phyloP scores from a whole-genome alignment of 2,797 vertebrate genomes.

The Micrastur ruficollis region DNA sequence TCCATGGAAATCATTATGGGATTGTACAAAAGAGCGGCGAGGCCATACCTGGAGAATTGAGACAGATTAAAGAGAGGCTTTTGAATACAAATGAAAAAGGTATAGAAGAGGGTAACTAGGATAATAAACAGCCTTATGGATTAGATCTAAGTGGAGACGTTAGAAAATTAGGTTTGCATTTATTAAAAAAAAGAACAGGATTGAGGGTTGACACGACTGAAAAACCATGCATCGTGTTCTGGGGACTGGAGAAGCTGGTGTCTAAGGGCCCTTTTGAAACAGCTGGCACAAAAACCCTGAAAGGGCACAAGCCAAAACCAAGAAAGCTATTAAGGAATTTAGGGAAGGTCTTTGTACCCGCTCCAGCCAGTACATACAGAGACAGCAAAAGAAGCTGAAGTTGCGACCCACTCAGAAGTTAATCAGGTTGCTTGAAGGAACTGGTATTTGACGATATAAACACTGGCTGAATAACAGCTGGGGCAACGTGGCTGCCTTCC shows the following conservation, averaged over 20 bases:
- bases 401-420: not conserved
- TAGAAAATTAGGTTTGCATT: constrained; percentile 53
- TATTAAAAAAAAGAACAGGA: not conserved
- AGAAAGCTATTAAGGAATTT: not conserved
- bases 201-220: not conserved
- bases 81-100: constrained; percentile 25
- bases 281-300: rapidly evolving
- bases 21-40: not conserved
- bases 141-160: constrained; percentile 59
- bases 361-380: not conserved
- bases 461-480: not conserved
- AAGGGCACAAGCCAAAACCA: rapidly evolving
- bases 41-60: constrained; percentile 44
- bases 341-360: not conserved
- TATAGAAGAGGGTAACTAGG: constrained; percentile 24
- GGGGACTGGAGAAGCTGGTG: not conserved
- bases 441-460: not conserved
- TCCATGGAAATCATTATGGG: constrained; percentile 37
- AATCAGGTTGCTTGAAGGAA: not conserved
- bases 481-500: not conserved
- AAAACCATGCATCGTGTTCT: rapidly evolving
- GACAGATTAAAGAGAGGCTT: constrained; percentile 35
- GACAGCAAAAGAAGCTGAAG: not conserved
- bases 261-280: not conserved
- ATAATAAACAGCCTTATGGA: constrained; percentile 49